Evolutionary conservation across 2,797 vertebrate genomes (phyloP).

Genomic region (Otolemur crassicaudatus): DNA sequence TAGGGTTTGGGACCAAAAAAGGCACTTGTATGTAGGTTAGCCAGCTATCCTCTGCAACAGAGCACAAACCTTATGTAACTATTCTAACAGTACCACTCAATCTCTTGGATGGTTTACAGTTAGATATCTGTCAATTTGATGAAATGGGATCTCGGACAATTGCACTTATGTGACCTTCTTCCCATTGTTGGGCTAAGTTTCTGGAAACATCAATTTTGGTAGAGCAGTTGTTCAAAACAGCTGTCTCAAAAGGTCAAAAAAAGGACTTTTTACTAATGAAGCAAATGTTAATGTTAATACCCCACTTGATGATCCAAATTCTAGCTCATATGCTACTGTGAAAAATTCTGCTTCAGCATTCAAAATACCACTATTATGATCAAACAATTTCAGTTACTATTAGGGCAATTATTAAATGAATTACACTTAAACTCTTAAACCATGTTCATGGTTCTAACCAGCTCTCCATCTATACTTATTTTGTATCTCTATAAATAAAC

Average conservation of each 20-base stretch:
- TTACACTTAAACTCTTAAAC: neutral
- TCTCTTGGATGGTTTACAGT: neutral
- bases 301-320: constrained; percentile 44
- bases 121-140: constrained; percentile 16
- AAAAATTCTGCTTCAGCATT: constrained; percentile 20
- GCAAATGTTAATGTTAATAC: constrained; percentile 54
- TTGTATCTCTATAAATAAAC: constrained; percentile 35
- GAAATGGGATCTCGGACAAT: neutral
- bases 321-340: neutral
- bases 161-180: constrained; percentile 46
- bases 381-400: constrained; percentile 17
- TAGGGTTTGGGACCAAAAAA: constrained; percentile 19
- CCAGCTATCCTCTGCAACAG: neutral
- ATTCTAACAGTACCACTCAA: neutral
- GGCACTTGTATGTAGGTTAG: neutral
- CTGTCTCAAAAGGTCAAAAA: constrained; percentile 44
- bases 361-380: constrained; percentile 12
- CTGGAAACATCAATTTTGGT: constrained; percentile 63
- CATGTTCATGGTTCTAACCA: constrained; percentile 24
- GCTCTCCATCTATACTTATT: neutral
- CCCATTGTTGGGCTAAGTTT: neutral
- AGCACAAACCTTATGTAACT: neutral
- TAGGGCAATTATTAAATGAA: constrained; percentile 43
- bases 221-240: constrained; percentile 74
- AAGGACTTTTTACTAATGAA: constrained; percentile 31